phyloP scores from a whole-genome alignment of 2,113 vertebrate genomes.

The Platycercus adscitus region DNA sequence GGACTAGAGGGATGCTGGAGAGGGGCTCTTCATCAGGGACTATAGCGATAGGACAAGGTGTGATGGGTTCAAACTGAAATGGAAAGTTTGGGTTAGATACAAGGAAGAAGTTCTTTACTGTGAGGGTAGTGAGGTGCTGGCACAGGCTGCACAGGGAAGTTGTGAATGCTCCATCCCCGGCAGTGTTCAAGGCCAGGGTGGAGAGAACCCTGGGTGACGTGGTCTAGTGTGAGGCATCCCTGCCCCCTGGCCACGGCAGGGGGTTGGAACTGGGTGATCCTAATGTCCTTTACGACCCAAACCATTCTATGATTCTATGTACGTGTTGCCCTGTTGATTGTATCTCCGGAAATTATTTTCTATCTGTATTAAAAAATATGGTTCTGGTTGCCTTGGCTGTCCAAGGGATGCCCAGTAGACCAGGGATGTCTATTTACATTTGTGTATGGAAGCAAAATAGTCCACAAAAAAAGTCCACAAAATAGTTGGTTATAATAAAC shows the following conservation, averaged over 20 bases:
- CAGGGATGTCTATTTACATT: neutral
- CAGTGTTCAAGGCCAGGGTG: neutral
- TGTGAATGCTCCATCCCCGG: neutral
- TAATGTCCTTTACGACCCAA: neutral
- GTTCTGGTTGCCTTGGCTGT: neutral
- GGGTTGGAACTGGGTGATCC: neutral
- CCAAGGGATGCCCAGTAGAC: neutral
- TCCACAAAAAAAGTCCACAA: neutral
- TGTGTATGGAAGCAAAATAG: neutral
- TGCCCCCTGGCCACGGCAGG: neutral
- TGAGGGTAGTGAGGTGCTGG: neutral
- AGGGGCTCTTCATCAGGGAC: neutral
- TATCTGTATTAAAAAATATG: neutral
- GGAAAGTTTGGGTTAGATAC: neutral
- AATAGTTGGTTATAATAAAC: neutral
- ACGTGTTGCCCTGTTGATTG: rapidly evolving
- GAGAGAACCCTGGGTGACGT: neutral
- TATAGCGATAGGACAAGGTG: neutral
- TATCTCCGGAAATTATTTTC: neutral
- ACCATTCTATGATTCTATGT: neutral
- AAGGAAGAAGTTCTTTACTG: neutral
- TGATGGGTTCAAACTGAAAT: neutral
- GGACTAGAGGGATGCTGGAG: neutral
- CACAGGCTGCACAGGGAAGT: neutral
- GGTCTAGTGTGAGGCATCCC: neutral